These are phyloP conservation scores for Lithosia quadra DNA, from an alignment of 2,888 invertebrate species.

Conservation along the genomic window DNA sequence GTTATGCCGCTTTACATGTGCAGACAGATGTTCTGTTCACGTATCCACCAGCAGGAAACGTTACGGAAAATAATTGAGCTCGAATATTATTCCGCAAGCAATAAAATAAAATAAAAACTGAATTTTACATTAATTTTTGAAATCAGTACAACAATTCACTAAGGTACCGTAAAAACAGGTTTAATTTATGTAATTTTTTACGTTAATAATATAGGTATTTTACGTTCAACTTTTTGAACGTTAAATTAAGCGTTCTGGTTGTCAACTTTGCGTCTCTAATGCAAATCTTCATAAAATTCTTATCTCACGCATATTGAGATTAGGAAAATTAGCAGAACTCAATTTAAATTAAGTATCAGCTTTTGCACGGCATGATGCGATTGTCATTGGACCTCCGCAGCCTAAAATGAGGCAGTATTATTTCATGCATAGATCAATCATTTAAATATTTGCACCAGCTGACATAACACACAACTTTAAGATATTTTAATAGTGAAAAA, in stretches of 20 bases:
- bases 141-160: background rate
- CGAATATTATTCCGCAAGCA: conserved; percentile 37
- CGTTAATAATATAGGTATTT: background rate
- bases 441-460: background rate
- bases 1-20: conserved; percentile 42
- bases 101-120: background rate
- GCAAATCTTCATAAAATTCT: background rate
- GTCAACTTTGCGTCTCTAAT: no score
- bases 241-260: no score
- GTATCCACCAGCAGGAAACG: conserved; percentile 52
- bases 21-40: conserved; percentile 48
- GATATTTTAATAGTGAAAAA: background rate
- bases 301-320: background rate
- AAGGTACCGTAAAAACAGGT: background rate
- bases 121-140: background rate
- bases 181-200: background rate
- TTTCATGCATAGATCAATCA: background rate
- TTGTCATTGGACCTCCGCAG: background rate
- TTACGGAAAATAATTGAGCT: conserved; percentile 45
- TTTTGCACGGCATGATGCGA: background rate
- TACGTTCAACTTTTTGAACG: no score
- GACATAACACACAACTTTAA: background rate
- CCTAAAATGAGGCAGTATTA: background rate
- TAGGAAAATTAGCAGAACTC: no score
- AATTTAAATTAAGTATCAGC: background rate